A percentile compares a stretch with the other conserved stretches of the same genome.
Evolutionary conservation across 2,888 invertebrate species (phyloP).

Genomic region (Dicranocentrus wangi): DNA sequence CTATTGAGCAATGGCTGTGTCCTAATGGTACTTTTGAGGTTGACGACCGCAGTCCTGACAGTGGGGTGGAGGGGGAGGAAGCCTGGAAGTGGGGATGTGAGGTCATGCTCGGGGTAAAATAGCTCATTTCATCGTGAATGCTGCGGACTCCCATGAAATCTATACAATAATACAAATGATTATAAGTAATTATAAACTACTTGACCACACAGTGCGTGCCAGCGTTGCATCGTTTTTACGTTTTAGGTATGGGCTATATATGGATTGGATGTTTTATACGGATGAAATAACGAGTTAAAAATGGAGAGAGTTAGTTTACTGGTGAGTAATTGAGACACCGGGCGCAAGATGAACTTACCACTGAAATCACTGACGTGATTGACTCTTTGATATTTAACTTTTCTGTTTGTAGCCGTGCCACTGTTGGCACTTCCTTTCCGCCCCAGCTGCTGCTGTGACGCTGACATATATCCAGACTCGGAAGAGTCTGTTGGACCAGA

Average conservation of each 20-base stretch:
- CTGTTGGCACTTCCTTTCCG: slow-evolving; percentile 64
- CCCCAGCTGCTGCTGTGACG: slow-evolving; percentile 64
- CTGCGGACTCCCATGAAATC: slow-evolving; percentile 70
- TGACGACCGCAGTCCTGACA: slow-evolving; percentile 57
- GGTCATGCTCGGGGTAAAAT: slow-evolving; percentile 66
- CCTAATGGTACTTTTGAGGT: slow-evolving; percentile 58
- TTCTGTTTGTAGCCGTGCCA: slow-evolving; percentile 66
- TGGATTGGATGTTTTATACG: no score
- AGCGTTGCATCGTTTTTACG: no score
- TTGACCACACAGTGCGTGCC: no score
- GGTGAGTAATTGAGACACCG: slow-evolving; percentile 16
- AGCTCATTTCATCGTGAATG: slow-evolving; percentile 69
- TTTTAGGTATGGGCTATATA: no score
- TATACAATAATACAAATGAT: slow-evolving; percentile 33
- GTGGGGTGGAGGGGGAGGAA: slow-evolving; percentile 66
- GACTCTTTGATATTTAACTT: slow-evolving; percentile 72
- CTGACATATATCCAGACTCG: slow-evolving; percentile 67
- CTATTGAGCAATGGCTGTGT: slow-evolving; percentile 62
- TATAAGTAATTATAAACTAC: no score
- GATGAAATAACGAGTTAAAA: no score
- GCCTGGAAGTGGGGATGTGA: slow-evolving; percentile 60
- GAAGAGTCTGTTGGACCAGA: slow-evolving; percentile 65
- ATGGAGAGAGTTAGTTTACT: no score
- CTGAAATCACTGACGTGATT: slow-evolving; percentile 72
- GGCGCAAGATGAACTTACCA: slow-evolving; percentile 63